A percentile compares a stretch with the other conserved stretches of the same genome.
Conservation (phyloP, 37 sponge, comb jelly and placozoan genomes). For the Bolinopsis microptera region DNA sequence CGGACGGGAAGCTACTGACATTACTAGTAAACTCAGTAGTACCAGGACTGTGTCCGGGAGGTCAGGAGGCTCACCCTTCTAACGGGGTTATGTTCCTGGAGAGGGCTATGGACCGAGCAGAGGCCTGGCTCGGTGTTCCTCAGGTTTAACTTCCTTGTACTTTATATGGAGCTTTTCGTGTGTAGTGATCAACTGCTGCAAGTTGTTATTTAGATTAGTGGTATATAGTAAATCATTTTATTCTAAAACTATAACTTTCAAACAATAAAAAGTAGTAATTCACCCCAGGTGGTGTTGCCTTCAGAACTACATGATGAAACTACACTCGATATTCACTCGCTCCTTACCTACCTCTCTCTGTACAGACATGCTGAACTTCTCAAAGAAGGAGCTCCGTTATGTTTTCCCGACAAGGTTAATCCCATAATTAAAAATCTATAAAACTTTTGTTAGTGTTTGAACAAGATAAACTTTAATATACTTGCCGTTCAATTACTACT, state of each 20-base stretch:
- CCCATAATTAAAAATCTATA: background rate
- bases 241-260: too few relatives aligned
- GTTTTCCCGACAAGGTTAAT: conserved; percentile 1
- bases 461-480: too few relatives aligned
- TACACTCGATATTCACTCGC: background rate
- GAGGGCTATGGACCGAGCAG: conserved; percentile 21
- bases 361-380: conserved; percentile 17
- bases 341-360: background rate
- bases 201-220: too few relatives aligned
- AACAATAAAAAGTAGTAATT: background rate
- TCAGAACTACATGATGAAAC: background rate
- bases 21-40: background rate
- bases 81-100: conserved; percentile 3
- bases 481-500: too few relatives aligned
- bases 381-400: conserved; percentile 1
- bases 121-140: conserved; percentile 29
- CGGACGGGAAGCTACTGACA: background rate
- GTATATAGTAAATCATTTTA: too few relatives aligned
- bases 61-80: background rate
- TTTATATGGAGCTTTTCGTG: background rate
- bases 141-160: background rate
- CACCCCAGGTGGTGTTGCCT: background rate
- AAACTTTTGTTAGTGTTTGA: background rate
- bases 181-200: too few relatives aligned
- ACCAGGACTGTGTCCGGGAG: conserved; percentile 6